Conservation (phyloP, 2,797 vertebrate species). For the Aplochiton taeniatus region DNA sequence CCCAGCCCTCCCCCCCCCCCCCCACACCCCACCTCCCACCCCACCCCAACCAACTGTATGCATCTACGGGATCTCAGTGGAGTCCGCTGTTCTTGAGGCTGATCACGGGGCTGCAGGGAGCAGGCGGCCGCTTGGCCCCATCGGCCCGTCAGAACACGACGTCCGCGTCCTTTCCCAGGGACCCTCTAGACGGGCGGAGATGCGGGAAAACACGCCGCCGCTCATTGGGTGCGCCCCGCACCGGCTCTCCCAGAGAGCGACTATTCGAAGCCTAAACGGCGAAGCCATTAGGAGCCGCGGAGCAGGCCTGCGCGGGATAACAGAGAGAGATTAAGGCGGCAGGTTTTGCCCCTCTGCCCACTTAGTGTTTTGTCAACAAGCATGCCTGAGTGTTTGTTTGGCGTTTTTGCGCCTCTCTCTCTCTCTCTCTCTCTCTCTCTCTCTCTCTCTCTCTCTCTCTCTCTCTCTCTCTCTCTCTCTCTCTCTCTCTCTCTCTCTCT, state of each 20-base stretch:
- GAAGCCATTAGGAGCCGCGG: not conserved
- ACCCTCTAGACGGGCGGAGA: no score
- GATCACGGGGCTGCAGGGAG: no score
- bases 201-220: no score
- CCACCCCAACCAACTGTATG: no score
- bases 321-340: conserved; percentile 29
- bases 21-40: no score
- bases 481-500: conserved; percentile 18
- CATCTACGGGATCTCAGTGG: no score
- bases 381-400: conserved; percentile 49
- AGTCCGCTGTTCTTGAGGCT: no score
- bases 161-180: no score
- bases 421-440: conserved; percentile 29
- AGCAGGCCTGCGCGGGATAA: no score
- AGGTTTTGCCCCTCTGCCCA: conserved; percentile 53
- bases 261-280: not conserved
- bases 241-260: not conserved
- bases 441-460: conserved; percentile 17
- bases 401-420: conserved; percentile 24
- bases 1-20: conserved; percentile 11
- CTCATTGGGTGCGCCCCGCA: not conserved
- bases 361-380: conserved; percentile 60
- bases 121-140: no score
- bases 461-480: conserved; percentile 10
- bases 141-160: no score